Evolutionary conservation across 2,113 vertebrate genomes (phyloP).

Genomic region (Redunca redunca): DNA sequence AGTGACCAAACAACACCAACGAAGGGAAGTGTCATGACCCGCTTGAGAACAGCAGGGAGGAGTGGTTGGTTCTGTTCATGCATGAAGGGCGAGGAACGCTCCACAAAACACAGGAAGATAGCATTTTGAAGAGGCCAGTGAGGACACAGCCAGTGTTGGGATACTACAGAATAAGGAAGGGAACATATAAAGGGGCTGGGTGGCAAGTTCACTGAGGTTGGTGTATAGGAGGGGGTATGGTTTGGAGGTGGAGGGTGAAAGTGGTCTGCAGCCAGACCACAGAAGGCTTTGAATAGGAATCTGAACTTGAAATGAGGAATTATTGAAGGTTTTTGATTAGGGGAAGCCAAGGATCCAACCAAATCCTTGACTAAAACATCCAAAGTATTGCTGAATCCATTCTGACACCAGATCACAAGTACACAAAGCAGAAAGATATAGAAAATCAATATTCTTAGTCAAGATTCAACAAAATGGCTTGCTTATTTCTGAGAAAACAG

Average conservation of each 20-base stretch:
- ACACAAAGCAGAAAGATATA: background rate
- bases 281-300: background rate
- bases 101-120: background rate
- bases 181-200: background rate
- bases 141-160: background rate
- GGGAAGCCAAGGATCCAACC: background rate
- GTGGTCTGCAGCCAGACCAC: background rate
- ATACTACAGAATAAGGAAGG: background rate
- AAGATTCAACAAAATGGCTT: background rate
- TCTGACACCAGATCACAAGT: background rate
- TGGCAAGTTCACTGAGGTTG: background rate
- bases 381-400: slow-evolving; percentile 18
- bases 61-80: background rate
- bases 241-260: background rate
- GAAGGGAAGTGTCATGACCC: accelerated
- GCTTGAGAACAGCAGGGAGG: background rate
- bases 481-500: background rate
- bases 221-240: accelerated
- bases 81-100: no score
- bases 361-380: slow-evolving; percentile 22
- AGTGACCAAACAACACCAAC: background rate
- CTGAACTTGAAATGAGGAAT: background rate
- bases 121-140: background rate
- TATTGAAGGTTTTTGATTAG: background rate
- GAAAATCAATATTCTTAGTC: slow-evolving; percentile 38